Evolutionary conservation across 2,113 vertebrate species (phyloP).

Genomic region (Pteruthius melanotis): DNA sequence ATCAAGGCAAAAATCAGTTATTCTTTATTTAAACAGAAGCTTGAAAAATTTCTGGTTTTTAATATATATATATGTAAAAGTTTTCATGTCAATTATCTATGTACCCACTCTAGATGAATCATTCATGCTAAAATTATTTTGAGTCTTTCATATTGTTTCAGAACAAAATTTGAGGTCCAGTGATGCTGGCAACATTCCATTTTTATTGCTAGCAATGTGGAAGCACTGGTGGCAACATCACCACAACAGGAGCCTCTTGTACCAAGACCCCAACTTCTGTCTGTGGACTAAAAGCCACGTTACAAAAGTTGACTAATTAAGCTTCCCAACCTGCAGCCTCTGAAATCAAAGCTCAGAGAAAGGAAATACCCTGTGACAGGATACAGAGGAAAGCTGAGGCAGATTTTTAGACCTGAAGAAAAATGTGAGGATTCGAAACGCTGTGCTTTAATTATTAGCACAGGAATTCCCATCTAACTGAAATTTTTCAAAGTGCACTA

Average conservation of each 20-base stretch:
- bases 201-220: background rate
- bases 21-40: background rate
- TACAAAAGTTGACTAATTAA: background rate
- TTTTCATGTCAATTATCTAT: background rate
- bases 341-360: background rate
- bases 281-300: background rate
- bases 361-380: background rate
- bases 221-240: background rate
- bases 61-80: background rate
- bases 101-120: background rate
- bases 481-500: background rate
- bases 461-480: background rate
- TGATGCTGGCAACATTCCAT: background rate
- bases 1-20: background rate
- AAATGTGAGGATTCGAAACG: background rate
- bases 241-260: background rate
- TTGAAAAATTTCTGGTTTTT: background rate
- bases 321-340: background rate
- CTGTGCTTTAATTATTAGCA: background rate
- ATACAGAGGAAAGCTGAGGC: background rate
- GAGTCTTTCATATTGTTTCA: background rate
- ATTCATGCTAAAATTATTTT: background rate
- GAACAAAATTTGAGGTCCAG: background rate
- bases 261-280: background rate
- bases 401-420: background rate